Percentiles rank a stretch among this genome's conserved stretches.
Conservation (phyloP, 2,113 vertebrate genomes). For the Sebastes fasciatus region DNA sequence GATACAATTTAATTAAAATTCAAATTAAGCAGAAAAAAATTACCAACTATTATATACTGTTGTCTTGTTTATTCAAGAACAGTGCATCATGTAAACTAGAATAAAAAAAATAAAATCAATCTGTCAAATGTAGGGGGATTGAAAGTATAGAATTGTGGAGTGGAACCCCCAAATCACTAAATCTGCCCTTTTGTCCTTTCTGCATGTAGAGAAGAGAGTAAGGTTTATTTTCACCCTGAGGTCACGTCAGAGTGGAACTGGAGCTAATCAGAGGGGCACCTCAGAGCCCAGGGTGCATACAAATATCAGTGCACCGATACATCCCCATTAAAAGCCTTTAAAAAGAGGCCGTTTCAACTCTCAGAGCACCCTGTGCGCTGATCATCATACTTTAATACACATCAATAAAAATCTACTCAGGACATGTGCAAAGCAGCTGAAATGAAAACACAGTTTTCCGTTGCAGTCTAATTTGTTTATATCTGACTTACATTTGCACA, state of each 20-base stretch:
- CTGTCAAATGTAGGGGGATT: not conserved
- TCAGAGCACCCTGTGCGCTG: not conserved
- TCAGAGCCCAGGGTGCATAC: not conserved
- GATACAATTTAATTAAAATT: too few relatives aligned
- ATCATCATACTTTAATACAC: not conserved
- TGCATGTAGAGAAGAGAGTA: not conserved
- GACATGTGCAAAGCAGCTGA: not conserved
- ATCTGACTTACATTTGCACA: not conserved
- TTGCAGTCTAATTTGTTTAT: not conserved
- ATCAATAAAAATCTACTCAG: not conserved
- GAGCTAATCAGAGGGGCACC: not conserved
- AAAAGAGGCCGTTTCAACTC: not conserved
- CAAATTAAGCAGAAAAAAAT: too few relatives aligned
- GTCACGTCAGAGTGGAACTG: not conserved
- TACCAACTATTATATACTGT: not conserved
- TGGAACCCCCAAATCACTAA: not conserved
- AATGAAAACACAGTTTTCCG: not conserved
- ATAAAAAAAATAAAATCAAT: too few relatives aligned
- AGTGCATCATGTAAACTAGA: not conserved
- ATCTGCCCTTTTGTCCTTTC: too few relatives aligned
- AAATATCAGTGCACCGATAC: not conserved
- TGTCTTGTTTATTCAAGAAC: not conserved
- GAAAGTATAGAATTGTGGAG: not conserved
- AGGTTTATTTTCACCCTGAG: conserved; percentile 2
- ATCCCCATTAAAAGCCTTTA: not conserved